Conservation (phyloP, 2,797 vertebrate species). For the Rhinoraja longicauda region DNA sequence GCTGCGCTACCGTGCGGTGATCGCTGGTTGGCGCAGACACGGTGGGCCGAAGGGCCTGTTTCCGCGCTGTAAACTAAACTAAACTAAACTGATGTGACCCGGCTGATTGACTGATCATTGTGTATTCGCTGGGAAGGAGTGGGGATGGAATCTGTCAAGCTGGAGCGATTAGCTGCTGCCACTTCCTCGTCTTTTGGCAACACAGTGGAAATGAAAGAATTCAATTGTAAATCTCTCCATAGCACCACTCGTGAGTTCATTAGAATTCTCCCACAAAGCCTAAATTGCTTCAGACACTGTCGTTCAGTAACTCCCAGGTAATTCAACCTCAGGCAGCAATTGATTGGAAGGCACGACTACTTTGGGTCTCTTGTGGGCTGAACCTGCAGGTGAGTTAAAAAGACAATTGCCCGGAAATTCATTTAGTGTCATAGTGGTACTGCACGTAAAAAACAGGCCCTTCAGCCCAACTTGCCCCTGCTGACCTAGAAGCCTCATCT, state of each 20-base stretch:
- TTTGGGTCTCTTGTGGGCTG: background rate
- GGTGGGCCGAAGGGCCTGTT: too few relatives aligned
- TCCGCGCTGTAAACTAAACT: too few relatives aligned
- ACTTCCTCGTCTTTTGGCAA: background rate
- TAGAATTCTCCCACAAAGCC: background rate
- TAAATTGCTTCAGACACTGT: background rate
- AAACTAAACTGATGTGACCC: background rate
- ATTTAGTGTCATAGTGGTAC: too few relatives aligned
- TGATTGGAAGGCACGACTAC: background rate
- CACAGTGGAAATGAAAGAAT: constrained; percentile 15
- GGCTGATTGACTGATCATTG: background rate
- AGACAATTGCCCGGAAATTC: background rate
- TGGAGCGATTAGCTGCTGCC: background rate
- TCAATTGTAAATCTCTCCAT: constrained; percentile 28
- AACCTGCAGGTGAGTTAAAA: background rate
- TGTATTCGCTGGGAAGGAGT: background rate
- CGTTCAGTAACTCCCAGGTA: background rate
- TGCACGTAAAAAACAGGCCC: too few relatives aligned
- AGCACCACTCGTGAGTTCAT: background rate
- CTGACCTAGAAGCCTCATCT: too few relatives aligned
- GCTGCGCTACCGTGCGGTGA: too few relatives aligned
- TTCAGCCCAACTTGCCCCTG: too few relatives aligned
- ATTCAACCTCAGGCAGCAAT: constrained; percentile 10
- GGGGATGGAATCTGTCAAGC: background rate
- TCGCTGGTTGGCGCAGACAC: too few relatives aligned